These are phyloP conservation scores for Ctenomys sociabilis DNA, from an alignment of 2,113 vertebrate species.

Conservation along the genomic window DNA sequence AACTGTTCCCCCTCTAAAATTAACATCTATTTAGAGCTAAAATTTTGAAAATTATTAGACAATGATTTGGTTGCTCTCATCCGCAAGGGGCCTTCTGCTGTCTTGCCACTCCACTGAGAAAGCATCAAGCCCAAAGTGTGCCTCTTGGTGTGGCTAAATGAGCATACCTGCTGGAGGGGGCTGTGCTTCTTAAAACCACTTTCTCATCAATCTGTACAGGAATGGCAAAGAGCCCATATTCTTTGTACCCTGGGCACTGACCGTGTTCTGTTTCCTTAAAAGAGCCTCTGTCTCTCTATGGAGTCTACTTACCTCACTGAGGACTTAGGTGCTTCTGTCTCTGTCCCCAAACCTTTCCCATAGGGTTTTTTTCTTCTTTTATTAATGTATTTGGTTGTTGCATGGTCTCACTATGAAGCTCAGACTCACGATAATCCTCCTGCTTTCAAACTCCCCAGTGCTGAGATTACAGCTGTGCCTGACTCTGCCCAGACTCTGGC, in stretches of 20 bases:
- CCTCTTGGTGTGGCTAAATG: background rate
- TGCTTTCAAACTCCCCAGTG: no score
- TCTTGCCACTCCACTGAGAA: background rate
- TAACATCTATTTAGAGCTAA: background rate
- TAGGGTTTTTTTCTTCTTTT: background rate
- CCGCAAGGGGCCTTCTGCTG: background rate
- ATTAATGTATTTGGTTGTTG: background rate
- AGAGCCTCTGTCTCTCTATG: background rate
- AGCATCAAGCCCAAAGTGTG: background rate
- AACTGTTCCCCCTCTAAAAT: background rate
- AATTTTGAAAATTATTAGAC: background rate
- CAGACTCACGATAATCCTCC: no score
- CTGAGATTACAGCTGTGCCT: no score
- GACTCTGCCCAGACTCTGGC: no score
- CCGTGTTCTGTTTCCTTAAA: background rate
- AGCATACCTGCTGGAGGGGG: background rate
- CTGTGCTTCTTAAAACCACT: background rate
- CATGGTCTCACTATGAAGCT: no score
- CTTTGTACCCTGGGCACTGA: background rate
- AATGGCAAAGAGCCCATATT: background rate
- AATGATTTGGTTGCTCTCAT: background rate
- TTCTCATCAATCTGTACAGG: background rate
- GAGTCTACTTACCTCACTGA: background rate
- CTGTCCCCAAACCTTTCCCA: background rate
- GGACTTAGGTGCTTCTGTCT: background rate